Conservation (phyloP, 53 echinoderm and acorn worm genomes). For the Echinometra lucunter region DNA sequence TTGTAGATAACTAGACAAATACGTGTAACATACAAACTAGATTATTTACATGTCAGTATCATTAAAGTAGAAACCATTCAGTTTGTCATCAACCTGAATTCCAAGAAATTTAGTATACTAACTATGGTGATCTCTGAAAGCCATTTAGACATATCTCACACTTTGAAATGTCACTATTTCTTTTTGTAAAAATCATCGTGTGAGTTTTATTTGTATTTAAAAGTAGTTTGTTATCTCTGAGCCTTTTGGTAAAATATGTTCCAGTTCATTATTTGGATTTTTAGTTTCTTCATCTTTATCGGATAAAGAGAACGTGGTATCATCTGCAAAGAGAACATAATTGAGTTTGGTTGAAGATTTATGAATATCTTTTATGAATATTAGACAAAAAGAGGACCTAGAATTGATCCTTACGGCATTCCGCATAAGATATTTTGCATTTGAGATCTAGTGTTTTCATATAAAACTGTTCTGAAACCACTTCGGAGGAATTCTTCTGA, state of each 20-base stretch:
- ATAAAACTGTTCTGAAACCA: background rate
- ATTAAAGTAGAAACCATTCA: too few relatives aligned
- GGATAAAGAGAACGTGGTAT: background rate
- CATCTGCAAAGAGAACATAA: background rate
- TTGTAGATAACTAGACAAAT: too few relatives aligned
- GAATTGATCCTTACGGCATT: background rate
- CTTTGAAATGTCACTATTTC: too few relatives aligned
- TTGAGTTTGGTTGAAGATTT: background rate
- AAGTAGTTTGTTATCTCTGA: background rate
- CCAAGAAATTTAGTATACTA: too few relatives aligned
- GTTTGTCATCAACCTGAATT: too few relatives aligned
- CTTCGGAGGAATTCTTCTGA: background rate
- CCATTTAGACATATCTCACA: too few relatives aligned
- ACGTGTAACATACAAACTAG: too few relatives aligned
- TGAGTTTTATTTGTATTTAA: background rate
- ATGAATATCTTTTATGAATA: background rate
- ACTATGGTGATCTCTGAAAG: too few relatives aligned
- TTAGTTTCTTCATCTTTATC: background rate
- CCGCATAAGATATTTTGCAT: background rate
- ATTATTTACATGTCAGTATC: too few relatives aligned
- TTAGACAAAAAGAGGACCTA: background rate
- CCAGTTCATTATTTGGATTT: background rate
- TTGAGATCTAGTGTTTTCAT: background rate
- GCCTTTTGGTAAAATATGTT: background rate
- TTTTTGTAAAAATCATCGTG: background rate